phyloP scores from a whole-genome alignment of 2,797 vertebrate genomes.

The Sebastes melanostomus region DNA sequence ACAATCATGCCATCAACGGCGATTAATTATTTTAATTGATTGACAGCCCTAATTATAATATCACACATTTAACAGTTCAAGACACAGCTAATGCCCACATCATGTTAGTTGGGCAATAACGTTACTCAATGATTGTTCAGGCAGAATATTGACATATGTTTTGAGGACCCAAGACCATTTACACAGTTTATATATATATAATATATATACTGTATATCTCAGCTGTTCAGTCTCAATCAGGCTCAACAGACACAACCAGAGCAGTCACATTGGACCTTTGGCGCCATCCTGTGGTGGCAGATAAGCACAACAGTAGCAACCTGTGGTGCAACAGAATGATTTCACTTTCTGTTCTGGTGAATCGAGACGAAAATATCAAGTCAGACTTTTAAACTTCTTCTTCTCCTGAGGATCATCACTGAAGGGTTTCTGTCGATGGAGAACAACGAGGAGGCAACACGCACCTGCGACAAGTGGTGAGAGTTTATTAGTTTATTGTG shows the following conservation, averaged over 20 bases:
- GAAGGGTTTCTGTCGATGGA: conserved; percentile 30
- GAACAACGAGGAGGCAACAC: conserved; percentile 15
- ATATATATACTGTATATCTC: background rate
- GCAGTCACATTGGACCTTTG: background rate
- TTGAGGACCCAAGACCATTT: background rate
- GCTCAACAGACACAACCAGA: background rate
- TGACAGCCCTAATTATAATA: too few relatives aligned
- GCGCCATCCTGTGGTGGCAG: conserved; percentile 7
- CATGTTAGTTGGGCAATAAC: too few relatives aligned
- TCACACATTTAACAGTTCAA: too few relatives aligned
- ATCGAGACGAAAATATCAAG: background rate
- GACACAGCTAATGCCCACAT: too few relatives aligned
- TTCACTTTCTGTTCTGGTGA: conserved; percentile 67
- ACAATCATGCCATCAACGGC: too few relatives aligned
- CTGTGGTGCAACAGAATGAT: fast-evolving
- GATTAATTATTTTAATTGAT: too few relatives aligned
- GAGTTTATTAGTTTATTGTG: background rate
- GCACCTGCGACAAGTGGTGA: conserved; percentile 65
- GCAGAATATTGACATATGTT: too few relatives aligned
- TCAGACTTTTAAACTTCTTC: fast-evolving
- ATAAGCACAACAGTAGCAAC: fast-evolving
- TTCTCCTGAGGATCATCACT: background rate
- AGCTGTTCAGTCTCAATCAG: too few relatives aligned
- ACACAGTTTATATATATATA: background rate
- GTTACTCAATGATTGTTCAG: too few relatives aligned